Base-by-base conservation (phyloP, 2,113 vertebrate species). In the Saimiri boliviensis region DNA sequence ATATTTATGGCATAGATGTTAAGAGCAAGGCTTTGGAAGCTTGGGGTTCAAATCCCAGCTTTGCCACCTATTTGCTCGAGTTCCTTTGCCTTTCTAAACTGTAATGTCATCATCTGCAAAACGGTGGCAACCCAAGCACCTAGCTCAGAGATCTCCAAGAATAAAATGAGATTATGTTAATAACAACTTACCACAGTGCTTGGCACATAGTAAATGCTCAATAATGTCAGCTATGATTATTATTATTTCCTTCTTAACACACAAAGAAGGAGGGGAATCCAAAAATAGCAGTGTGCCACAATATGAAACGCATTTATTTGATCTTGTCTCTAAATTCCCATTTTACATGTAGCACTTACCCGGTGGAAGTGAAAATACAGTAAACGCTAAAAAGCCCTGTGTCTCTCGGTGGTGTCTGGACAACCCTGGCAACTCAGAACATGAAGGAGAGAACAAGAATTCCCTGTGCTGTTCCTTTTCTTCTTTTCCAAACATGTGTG, bases 401-500 rank as follows among this genome's bases (percentile, higher is more conserved):
- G 52, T 95, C 86, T 90, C 96, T 93, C 91, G 42, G 84, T 89
- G 92, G 95, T 63, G 60, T 79, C 80, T 93, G 94, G 96, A 82
- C 92, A 93, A 76, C 95, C 71, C 94, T 86, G 88, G 96, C 77
- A 94, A 91, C 94, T 97, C 8, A 1, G 54, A 92, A 93, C 95
- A 92, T 70, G 92, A 94, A 95, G 92, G 87, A 70, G 87, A 95
- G 96, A 97, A 92, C 84, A 92, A 91, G 93, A 94, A 97, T 96
- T 97, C 95, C 56, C 90, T 87, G 89, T 86, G 94, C 96, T 47
- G 94, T 94, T 74, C 86, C 94, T 97, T 97, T 98, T 96, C 90
- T 98, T 97, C 95, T 97, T 91, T 91, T 94, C 96, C 92, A 97
- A 97, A 96, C 93, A 97, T 73, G 94, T 97, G 92, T 96, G 92